Conservation (phyloP, 2,113 vertebrate species). For the Hyaena hyaena region DNA sequence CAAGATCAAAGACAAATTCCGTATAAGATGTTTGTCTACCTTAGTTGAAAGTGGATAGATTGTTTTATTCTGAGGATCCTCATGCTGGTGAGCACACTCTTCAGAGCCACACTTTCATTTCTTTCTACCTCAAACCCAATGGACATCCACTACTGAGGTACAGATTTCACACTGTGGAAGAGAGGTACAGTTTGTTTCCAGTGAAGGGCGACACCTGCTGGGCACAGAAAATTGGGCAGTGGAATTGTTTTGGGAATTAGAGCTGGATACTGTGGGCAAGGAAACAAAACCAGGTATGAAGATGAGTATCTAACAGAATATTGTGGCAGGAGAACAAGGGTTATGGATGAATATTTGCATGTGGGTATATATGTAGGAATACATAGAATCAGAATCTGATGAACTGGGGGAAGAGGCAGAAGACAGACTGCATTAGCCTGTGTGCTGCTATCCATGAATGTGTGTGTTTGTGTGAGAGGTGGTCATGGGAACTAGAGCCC, state of each 20-base stretch:
- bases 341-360: not conserved
- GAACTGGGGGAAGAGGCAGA: not conserved
- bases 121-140: too few relatives aligned
- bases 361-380: not conserved
- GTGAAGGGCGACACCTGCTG: not conserved
- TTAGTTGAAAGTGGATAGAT: not conserved
- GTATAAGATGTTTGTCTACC: not conserved
- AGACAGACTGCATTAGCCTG: not conserved
- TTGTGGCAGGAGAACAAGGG: not conserved
- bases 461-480: not conserved
- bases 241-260: not conserved
- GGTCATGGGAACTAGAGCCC: not conserved
- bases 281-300: not conserved
- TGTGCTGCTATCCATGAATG: not conserved
- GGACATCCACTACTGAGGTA: not conserved
- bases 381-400: not conserved
- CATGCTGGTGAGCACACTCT: not conserved
- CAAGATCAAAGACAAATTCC: not conserved
- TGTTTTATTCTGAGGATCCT: not conserved
- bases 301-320: too few relatives aligned
- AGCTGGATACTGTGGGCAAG: not conserved
- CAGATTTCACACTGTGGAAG: not conserved
- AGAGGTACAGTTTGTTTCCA: not conserved
- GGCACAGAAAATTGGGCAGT: not conserved
- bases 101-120: not conserved